Conservation (phyloP, 2,113 vertebrate genomes). For the Sebastes fasciatus region DNA sequence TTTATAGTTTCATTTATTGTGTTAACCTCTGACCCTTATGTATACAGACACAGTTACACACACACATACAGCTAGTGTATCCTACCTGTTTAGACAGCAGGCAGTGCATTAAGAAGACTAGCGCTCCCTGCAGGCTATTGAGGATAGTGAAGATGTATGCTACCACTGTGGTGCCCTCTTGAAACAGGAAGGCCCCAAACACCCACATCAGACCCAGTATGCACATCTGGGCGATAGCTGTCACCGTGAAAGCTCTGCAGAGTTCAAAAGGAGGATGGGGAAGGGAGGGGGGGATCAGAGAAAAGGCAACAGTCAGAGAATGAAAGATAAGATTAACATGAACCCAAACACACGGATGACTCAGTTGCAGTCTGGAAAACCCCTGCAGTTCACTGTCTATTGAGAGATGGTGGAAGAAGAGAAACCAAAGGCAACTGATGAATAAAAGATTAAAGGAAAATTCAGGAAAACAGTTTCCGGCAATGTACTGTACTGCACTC, state of each 20-base stretch:
- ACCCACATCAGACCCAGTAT: constrained; percentile 90
- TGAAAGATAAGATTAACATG: constrained; percentile 19
- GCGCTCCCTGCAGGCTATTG: constrained; percentile 89
- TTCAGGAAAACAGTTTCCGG: background rate
- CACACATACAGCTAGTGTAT: background rate
- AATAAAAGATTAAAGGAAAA: background rate
- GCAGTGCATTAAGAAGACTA: constrained; percentile 90
- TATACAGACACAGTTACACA: background rate
- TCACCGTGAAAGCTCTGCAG: constrained; percentile 87
- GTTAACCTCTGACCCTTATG: background rate
- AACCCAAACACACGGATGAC: background rate
- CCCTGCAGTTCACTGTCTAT: background rate
- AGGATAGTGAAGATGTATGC: constrained; percentile 88
- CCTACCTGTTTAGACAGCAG: constrained; percentile 89
- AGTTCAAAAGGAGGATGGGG: background rate
- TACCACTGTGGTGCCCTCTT: constrained; percentile 10
- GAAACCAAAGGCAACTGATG: constrained; percentile 14
- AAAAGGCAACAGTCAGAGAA: constrained; percentile 6
- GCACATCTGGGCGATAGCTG: constrained; percentile 89
- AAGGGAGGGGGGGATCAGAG: background rate
- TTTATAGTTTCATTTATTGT: background rate
- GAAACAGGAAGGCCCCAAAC: constrained; percentile 89
- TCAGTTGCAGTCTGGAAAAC: constrained; percentile 39
- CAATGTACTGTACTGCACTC: background rate
- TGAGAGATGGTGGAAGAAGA: background rate